A percentile compares a stretch with the other conserved stretches of the same genome.
Conservation (phyloP, 2,113 vertebrate genomes). For the Holacanthus passer region DNA sequence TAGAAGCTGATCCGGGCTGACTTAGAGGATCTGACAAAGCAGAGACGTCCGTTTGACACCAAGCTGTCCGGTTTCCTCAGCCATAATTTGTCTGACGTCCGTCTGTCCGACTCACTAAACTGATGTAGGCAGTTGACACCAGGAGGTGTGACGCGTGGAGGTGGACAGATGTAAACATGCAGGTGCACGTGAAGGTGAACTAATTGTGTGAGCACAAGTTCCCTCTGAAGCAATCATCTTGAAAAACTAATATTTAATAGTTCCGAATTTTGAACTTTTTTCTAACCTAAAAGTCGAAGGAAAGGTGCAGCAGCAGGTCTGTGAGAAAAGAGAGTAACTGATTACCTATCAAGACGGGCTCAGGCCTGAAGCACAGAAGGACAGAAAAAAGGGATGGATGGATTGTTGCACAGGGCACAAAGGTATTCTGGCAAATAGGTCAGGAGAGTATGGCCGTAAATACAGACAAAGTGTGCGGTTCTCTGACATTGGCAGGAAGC, state of each 20-base stretch:
- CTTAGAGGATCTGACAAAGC: constrained; percentile 46
- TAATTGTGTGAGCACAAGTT: too few species aligned
- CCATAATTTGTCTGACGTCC: constrained; percentile 30
- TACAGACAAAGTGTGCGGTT: constrained; percentile 14
- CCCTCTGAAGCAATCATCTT: not conserved
- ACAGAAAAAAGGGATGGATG: constrained; percentile 15
- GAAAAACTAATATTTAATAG: too few species aligned
- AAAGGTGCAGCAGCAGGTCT: constrained; percentile 2
- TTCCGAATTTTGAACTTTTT: too few species aligned
- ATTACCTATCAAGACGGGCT: constrained; percentile 10
- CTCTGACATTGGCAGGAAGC: constrained; percentile 12
- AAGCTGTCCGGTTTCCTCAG: constrained; percentile 32
- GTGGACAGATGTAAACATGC: constrained; percentile 6
- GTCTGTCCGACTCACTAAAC: constrained; percentile 26
- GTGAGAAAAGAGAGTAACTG: constrained; percentile 14
- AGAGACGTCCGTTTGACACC: constrained; percentile 50
- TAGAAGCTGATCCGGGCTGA: constrained; percentile 39
- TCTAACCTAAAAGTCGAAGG: constrained; percentile 1
- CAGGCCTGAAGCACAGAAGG: not conserved
- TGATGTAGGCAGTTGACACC: not conserved
- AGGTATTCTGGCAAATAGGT: constrained; percentile 46
- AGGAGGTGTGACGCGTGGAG: not conserved
- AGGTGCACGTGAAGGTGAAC: constrained; percentile 1
- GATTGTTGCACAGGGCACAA: constrained; percentile 20
- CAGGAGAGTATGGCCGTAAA: constrained; percentile 42